Base-by-base conservation (phyloP, 1,140 invertebrate genomes). In the Nasonia giraulti region DNA sequence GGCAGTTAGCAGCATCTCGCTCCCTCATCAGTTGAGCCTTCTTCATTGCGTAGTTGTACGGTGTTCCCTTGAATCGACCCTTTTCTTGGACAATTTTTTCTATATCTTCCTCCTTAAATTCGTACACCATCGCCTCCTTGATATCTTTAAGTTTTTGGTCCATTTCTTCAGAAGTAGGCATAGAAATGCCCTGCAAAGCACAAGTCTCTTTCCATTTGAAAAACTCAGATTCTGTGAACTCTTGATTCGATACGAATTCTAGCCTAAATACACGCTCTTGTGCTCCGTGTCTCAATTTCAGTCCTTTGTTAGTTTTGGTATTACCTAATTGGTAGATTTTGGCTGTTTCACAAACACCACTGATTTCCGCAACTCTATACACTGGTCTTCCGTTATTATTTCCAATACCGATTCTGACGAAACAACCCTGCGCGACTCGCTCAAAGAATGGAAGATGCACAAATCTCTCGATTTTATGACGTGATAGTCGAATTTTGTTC, bases 211-310 rank as follows among this genome's bases (percentile, higher is more conserved):
- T 95, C 98, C 98, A 99, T 91, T 99, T 98, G 62, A 95, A 94
- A 91, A 98, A 99, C 93, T 99, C 99, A 4, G 95, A 95, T 31
- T 99, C 97, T 0, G 97, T 96, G 90, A 99, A 99, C 89, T 98
- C 97, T 90, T 97, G 96, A 94, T 99, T 99, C 6, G 98, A 99
- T n/a, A 99, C 97, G 92, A 99, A 99, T 91, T 99, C 98, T 79
- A 99, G 93, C 47, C 98, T 93, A 91, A 99, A 99, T 0, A 99
- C 98, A 44, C 98, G 93, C 91, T 99, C 98, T 86, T 99, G 97
- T 0, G 95, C 94, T 0, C 98, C 98, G 91, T 99, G 98, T 71
- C 97, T 95, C 62, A 95, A 90, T 85, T 94, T 95, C 2, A 96
- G 90, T 0, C 96, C 96, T 90, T 99, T 99, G 93, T 99, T 99